phyloP scores from a whole-genome alignment of 2,888 invertebrate genomes.

The Slavum lentiscoides region DNA sequence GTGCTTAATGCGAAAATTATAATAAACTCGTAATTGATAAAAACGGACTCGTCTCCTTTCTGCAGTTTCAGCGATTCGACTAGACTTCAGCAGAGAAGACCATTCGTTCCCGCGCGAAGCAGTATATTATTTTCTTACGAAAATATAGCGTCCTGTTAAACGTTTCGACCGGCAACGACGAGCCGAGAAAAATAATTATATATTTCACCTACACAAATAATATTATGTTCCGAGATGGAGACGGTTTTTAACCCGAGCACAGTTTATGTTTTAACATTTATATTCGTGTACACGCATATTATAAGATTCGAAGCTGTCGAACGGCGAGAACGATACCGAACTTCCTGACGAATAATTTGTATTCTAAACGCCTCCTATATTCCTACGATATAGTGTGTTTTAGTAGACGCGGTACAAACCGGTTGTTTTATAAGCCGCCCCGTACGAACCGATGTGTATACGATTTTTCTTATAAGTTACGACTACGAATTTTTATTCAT shows the following conservation, averaged over 20 bases:
- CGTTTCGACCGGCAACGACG: too few species aligned
- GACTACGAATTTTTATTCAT: slow-evolving; percentile 9
- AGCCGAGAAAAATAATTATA: too few species aligned
- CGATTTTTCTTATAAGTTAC: neutral
- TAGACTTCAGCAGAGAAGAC: too few species aligned
- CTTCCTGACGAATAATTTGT: slow-evolving; percentile 46
- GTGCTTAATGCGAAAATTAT: too few species aligned
- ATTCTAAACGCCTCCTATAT: slow-evolving; percentile 38
- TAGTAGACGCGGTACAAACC: slow-evolving; percentile 35
- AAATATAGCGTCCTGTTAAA: too few species aligned
- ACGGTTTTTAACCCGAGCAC: neutral
- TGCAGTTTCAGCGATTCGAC: too few species aligned
- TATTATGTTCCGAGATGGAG: too few species aligned
- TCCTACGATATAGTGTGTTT: neutral
- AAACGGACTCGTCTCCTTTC: too few species aligned
- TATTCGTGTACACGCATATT: neutral
- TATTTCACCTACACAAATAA: too few species aligned
- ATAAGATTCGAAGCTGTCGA: slow-evolving; percentile 37
- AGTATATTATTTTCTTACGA: too few species aligned
- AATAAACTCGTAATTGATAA: too few species aligned
- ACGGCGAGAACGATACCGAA: slow-evolving; percentile 35
- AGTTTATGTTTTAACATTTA: neutral
- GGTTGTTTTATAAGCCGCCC: slow-evolving; percentile 31
- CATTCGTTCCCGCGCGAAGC: too few species aligned
- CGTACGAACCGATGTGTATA: neutral